phyloP scores from a whole-genome alignment of 2,113 vertebrate species.

The Microcebus griseorufus region DNA sequence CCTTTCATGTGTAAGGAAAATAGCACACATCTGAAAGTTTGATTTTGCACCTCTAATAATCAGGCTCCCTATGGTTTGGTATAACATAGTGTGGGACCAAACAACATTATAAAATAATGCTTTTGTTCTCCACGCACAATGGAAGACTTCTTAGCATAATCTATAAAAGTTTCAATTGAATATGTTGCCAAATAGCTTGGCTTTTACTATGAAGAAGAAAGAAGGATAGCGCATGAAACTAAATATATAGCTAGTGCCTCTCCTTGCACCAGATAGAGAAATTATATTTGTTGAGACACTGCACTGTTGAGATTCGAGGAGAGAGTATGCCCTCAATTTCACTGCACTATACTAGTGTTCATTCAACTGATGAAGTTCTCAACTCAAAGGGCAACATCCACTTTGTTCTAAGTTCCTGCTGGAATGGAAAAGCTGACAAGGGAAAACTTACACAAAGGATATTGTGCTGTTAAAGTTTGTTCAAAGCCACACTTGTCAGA shows the following conservation, averaged over 20 bases:
- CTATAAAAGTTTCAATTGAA: conserved; percentile 60
- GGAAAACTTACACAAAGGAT: conserved; percentile 88
- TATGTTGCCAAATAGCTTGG: conserved; percentile 74
- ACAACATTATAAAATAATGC: background rate
- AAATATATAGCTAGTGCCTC: conserved; percentile 70
- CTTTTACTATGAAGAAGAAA: conserved; percentile 66
- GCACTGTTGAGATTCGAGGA: conserved; percentile 80
- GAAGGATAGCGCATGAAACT: conserved; percentile 53
- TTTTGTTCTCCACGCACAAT: background rate
- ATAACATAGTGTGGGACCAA: background rate
- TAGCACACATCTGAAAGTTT: conserved; percentile 2
- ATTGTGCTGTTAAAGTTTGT: conserved; percentile 90
- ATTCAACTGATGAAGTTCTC: conserved; percentile 88
- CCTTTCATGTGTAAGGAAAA: background rate
- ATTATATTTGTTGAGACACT: conserved; percentile 84
- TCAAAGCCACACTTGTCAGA: conserved; percentile 89
- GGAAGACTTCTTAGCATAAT: conserved; percentile 10
- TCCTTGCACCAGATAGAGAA: conserved; percentile 80
- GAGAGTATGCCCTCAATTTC: conserved; percentile 89
- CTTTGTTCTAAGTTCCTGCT: conserved; percentile 89
- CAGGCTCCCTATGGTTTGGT: background rate
- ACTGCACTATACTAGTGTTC: conserved; percentile 80
- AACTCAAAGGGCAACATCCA: conserved; percentile 86
- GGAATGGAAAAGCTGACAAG: conserved; percentile 89
- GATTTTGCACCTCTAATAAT: background rate